A percentile compares a stretch with the other conserved stretches of the same genome.
phyloP scores from a whole-genome alignment of 2,888 invertebrate species.

The Ypsolopha scabrella region DNA sequence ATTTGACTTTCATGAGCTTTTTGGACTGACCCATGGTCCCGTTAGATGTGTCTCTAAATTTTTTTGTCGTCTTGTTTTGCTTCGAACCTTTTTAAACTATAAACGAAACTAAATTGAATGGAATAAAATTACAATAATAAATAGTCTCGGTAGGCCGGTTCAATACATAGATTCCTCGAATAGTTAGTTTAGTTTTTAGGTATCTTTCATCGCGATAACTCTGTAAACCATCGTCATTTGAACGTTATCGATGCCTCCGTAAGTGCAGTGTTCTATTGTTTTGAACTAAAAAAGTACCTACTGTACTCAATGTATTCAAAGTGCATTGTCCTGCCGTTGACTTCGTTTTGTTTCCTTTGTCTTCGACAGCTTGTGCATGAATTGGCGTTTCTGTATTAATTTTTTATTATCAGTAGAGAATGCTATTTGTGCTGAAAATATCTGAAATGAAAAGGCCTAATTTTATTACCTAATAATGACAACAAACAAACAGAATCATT shows the following conservation, averaged over 20 bases:
- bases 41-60: background rate
- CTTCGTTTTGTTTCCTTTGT: conserved; percentile 21
- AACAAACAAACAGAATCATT: background rate
- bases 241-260: conserved; percentile 27
- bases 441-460: conserved; percentile 3
- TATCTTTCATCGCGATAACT: conserved; percentile 1
- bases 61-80: too few relatives aligned
- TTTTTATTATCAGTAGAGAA: background rate
- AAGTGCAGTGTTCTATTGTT: conserved; percentile 33
- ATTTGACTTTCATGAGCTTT: background rate
- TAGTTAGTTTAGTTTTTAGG: too few relatives aligned
- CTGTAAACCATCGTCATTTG: background rate
- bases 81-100: too few relatives aligned
- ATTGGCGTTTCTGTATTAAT: background rate
- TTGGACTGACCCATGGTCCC: background rate
- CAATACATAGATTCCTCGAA: too few relatives aligned
- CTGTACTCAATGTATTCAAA: conserved; percentile 35
- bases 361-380: conserved; percentile 10
- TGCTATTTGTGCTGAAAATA: too few relatives aligned
- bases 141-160: too few relatives aligned
- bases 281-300: conserved; percentile 22
- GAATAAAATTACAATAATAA: too few relatives aligned
- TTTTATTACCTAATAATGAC: background rate
- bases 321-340: conserved; percentile 37
- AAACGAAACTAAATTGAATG: too few relatives aligned